Percentiles rank a stretch among this genome's conserved stretches.
These are phyloP conservation scores for Corythaixoides concolor DNA, from an alignment of 2,113 vertebrate genomes.

Conservation along the genomic window DNA sequence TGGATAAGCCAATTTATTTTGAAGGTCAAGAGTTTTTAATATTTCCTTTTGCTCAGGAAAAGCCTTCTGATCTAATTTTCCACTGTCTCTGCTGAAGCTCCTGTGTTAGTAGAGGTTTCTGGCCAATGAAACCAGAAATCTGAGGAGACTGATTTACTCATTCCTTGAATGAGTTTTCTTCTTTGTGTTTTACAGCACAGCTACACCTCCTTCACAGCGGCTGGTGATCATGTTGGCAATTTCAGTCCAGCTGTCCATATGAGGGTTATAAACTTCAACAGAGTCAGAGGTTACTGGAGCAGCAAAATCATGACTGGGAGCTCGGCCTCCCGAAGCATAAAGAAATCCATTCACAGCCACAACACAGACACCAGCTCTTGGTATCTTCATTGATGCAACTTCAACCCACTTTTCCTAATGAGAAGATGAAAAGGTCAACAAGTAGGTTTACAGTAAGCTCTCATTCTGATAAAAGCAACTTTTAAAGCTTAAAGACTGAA, in stretches of 20 bases:
- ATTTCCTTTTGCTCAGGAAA: not conserved
- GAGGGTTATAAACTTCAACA: conserved; percentile 96
- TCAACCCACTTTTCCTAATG: conserved; percentile 93
- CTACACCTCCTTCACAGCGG: conserved; percentile 92
- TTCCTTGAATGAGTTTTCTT: conserved; percentile 18
- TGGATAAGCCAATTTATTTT: not conserved
- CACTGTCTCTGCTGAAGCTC: not conserved
- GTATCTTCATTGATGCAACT: conserved; percentile 89
- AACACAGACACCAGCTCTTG: conserved; percentile 90
- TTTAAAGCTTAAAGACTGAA: not conserved
- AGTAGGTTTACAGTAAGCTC: not conserved
- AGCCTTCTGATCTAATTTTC: not conserved
- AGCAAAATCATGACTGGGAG: conserved; percentile 89
- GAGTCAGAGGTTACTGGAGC: conserved; percentile 94
- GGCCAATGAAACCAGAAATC: not conserved
- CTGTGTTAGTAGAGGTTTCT: conserved; percentile 1
- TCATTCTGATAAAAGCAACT: not conserved
- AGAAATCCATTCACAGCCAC: conserved; percentile 91
- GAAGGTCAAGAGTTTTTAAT: not conserved
- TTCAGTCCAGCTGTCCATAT: conserved; percentile 93
- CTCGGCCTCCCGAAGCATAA: conserved; percentile 89
- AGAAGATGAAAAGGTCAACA: not conserved
- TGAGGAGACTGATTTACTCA: conserved; percentile 1
- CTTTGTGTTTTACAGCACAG: conserved; percentile 81
- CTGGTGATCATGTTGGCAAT: conserved; percentile 98